Evolutionary conservation across 2,797 vertebrate genomes (phyloP), one percentile per base, ranked within the genome.

Genomic region (Microctenopoma lineatum): DNA sequence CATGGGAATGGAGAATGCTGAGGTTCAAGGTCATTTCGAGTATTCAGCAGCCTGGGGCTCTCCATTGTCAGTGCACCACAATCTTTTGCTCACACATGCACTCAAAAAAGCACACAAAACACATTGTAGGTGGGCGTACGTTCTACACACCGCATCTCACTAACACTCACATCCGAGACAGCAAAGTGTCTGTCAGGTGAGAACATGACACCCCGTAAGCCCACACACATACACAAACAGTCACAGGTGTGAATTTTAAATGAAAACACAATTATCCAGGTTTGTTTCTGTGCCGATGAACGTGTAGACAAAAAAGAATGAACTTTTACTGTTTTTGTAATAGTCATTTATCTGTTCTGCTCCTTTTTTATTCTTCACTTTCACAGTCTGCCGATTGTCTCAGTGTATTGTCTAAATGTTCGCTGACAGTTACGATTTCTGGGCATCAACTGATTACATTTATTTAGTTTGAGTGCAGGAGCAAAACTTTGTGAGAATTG

Each of bases 11-110:
- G 90, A 94, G 92, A 93, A 93, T 53, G 78, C 91, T 88, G 92
- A 92, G 93, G 93, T 95, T 96, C 94, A 95, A 95, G 93, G 94
- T 95, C 79, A 87, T 88, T 92, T 90, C 90, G 94, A 96, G 94
- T 92, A 94, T 94, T 95, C 91, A 93, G 91, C 92, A 93, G 90
- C 94, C 92, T 74, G 51, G 84, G 88, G 93, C 92, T 92, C 87
- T 94, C 90, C 90, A 93, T 94, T 96, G 95, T 96, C 92, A 75
- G 62, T 76, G 79, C 77, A 81, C 78, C 65, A 41, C 83, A 84
- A 87, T 84, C 77, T 82, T 79, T 80, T 80, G 79, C 84, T 81
- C 77, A 65, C 82, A 84, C 77, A 88, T 73, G 76, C 84, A 75
- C 75, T 77, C 59, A 60, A 47, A 76, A 46, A 51, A 59, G 52